phyloP scores from a whole-genome alignment of 2,797 vertebrate species.

The Gallinago nigripennis region DNA sequence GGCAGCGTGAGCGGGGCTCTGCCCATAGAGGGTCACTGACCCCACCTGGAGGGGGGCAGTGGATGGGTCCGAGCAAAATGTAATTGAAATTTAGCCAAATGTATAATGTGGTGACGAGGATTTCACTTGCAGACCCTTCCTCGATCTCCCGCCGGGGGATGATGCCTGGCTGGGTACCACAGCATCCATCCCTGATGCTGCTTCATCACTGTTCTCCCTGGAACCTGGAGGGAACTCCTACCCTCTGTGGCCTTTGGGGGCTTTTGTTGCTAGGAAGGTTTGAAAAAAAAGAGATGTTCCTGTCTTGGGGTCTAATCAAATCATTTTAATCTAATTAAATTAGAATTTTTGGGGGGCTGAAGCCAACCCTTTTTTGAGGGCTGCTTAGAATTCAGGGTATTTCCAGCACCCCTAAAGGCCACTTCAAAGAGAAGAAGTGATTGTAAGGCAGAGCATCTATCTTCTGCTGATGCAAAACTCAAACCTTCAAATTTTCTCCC shows the following conservation, averaged over 20 bases:
- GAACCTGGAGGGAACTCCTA: neutral
- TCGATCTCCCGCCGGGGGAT: accelerated
- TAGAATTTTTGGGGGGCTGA: neutral
- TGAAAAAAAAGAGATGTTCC: neutral
- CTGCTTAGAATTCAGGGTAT: neutral
- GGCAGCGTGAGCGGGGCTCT: accelerated
- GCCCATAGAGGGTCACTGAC: neutral
- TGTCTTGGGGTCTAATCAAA: neutral
- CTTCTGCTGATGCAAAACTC: neutral
- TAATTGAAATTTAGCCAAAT: neutral
- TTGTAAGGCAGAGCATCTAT: neutral
- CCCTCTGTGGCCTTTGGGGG: accelerated
- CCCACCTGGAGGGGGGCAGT: accelerated
- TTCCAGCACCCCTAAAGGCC: neutral
- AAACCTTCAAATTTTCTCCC: neutral
- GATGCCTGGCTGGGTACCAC: neutral
- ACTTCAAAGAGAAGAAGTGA: neutral
- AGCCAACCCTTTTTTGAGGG: neutral
- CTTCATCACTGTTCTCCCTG: neutral
- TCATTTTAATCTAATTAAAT: neutral
- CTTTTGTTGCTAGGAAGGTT: neutral
- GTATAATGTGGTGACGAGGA: neutral
- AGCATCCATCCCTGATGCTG: neutral
- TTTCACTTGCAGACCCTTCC: neutral
- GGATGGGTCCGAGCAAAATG: neutral